These are phyloP conservation scores for Craseonycteris thonglongyai DNA, from an alignment of 2,113 vertebrate genomes.

Conservation along the genomic window DNA sequence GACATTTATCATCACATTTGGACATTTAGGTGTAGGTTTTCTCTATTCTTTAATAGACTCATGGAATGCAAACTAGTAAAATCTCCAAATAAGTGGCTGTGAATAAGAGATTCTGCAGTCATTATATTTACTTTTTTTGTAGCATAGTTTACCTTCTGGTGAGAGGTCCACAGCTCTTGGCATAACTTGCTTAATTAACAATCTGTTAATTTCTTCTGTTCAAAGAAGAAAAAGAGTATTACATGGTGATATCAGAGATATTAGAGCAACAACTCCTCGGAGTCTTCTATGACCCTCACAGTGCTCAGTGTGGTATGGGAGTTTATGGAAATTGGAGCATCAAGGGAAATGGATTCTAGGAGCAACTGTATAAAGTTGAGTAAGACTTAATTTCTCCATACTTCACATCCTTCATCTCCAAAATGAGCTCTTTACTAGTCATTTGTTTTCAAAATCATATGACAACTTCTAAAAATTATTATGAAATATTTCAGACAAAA, in stretches of 20 bases:
- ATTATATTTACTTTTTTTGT: not conserved
- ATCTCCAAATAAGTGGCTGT: not conserved
- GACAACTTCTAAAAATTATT: not conserved
- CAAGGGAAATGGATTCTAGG: not conserved
- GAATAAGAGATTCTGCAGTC: not conserved
- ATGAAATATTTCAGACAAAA: constrained; percentile 2
- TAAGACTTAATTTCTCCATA: not conserved
- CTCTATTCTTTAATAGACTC: constrained; percentile 11
- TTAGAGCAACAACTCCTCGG: not conserved
- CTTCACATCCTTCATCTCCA: not conserved
- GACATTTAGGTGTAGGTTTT: constrained; percentile 3
- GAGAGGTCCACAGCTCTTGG: not conserved
- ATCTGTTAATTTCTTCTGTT: not conserved
- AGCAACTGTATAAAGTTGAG: not conserved
- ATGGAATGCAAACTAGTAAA: not conserved
- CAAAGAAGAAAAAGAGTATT: not conserved
- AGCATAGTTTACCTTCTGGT: not conserved
- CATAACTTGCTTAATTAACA: not conserved
- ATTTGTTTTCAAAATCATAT: not conserved
- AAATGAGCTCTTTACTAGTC: not conserved
- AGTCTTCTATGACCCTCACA: not conserved
- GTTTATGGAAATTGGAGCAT: not conserved
- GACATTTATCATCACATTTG: not conserved
- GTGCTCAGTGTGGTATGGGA: not conserved
- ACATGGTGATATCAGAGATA: not conserved